phyloP scores from a whole-genome alignment of 1,140 invertebrate genomes.

The Chionoecetes opilio region DNA sequence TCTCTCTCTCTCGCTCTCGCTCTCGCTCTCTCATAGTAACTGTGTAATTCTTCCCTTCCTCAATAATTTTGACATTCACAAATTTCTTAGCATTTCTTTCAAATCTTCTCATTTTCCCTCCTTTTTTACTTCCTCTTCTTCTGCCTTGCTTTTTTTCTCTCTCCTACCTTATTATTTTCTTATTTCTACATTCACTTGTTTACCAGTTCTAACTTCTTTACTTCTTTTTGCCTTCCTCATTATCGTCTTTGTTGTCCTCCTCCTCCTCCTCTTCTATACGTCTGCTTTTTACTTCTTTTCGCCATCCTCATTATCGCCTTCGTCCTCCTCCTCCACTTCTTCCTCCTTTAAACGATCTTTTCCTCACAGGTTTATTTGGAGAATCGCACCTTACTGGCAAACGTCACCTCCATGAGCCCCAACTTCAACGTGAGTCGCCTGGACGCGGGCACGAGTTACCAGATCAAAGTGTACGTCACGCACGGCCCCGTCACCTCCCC shows the following conservation, averaged over 20 bases:
- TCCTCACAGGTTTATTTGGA: constrained; percentile 56
- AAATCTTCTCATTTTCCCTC: too few relatives aligned
- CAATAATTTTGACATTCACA: too few relatives aligned
- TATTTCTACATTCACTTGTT: background rate
- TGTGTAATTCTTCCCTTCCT: too few relatives aligned
- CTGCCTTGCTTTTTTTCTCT: background rate
- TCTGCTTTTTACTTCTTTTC: background rate
- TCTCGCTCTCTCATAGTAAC: too few relatives aligned
- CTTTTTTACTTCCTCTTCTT: background rate
- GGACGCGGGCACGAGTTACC: constrained; percentile 56
- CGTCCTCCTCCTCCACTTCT: background rate
- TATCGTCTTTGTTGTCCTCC: background rate
- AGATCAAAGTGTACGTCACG: constrained; percentile 56
- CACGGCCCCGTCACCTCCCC: constrained; percentile 60
- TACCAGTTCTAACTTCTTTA: too few relatives aligned
- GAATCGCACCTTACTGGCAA: constrained; percentile 1
- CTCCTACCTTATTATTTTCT: background rate
- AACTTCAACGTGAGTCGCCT: constrained; percentile 58
- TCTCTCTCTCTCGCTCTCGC: too few relatives aligned
- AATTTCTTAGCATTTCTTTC: too few relatives aligned
- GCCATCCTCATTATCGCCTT: background rate
- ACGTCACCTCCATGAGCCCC: constrained; percentile 5
- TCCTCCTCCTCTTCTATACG: background rate
- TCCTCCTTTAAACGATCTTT: background rate
- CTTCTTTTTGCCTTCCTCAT: too few relatives aligned